A percentile compares a stretch with the other conserved stretches of the same genome.
Conservation (phyloP, 2,797 vertebrate species). For the Pantherophis alleghaniensis region DNA sequence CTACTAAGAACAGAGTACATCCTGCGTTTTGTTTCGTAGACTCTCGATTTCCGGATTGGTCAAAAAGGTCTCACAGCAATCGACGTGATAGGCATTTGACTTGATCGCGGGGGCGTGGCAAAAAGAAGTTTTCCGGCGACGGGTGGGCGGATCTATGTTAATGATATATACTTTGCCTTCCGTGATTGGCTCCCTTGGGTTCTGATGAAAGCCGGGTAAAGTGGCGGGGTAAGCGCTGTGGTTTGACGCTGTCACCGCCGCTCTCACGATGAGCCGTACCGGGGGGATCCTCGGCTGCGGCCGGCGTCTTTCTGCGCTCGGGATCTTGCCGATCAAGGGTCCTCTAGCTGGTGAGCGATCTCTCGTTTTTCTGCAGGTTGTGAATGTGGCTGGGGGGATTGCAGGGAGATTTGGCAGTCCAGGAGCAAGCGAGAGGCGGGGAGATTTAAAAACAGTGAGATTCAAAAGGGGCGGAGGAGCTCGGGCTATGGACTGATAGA, state of each 20-base stretch:
- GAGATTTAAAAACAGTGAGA: background rate
- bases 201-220: background rate
- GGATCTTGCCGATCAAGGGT: background rate
- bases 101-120: background rate
- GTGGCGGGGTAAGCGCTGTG: background rate
- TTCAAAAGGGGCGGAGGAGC: background rate
- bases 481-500: background rate
- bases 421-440: background rate
- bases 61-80: rapidly evolving
- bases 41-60: background rate
- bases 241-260: background rate
- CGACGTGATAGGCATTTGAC: background rate
- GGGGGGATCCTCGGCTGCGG: conserved; percentile 14
- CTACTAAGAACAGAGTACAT: background rate
- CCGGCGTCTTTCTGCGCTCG: background rate
- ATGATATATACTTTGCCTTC: rapidly evolving
- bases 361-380: background rate
- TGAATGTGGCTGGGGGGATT: background rate
- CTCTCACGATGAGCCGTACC: conserved; percentile 13
- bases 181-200: background rate
- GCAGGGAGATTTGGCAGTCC: background rate
- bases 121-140: no score
- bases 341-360: background rate
- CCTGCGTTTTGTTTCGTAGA: background rate
- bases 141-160: background rate